phyloP scores from a whole-genome alignment of 2,888 invertebrate species.

The Criorhina ranunculi region DNA sequence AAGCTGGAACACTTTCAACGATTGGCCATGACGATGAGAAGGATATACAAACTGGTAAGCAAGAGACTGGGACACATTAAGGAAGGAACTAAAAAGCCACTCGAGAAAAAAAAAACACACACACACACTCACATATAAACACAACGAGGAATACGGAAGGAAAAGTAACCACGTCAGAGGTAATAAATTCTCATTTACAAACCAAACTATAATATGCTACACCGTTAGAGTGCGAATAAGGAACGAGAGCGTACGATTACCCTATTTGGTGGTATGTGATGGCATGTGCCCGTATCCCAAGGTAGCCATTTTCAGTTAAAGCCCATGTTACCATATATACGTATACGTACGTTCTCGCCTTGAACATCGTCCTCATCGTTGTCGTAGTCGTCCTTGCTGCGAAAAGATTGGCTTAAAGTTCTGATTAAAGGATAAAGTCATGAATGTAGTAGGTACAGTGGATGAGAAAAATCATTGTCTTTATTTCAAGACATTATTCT shows the following conservation, averaged over 20 bases:
- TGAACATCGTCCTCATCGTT: slow-evolving; percentile 2
- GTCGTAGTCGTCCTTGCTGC: neutral
- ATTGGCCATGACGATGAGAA: slow-evolving; percentile 5
- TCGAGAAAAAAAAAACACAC: slow-evolving; percentile 22
- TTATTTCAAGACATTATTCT: too few species aligned
- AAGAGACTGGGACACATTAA: slow-evolving; percentile 25
- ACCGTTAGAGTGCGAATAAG: slow-evolving; percentile 38
- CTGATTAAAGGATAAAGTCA: slow-evolving; percentile 24
- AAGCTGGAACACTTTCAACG: slow-evolving; percentile 1
- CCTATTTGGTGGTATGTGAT: slow-evolving; percentile 32
- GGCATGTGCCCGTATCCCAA: slow-evolving; percentile 41
- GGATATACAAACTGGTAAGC: slow-evolving; percentile 1
- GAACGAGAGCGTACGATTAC: slow-evolving; percentile 29
- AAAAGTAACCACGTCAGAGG: slow-evolving; percentile 59
- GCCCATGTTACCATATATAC: neutral
- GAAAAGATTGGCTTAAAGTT: slow-evolving; percentile 24
- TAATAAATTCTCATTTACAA: slow-evolving; percentile 74
- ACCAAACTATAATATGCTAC: slow-evolving; percentile 61
- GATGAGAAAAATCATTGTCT: neutral
- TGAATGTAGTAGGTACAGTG: slow-evolving; percentile 12
- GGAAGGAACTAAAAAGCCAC: slow-evolving; percentile 61
- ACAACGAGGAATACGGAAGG: slow-evolving; percentile 22
- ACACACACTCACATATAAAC: slow-evolving; percentile 25
- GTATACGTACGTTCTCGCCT: neutral
- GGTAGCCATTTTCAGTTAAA: slow-evolving; percentile 55